These are phyloP conservation scores for Artibeus lituratus DNA, from an alignment of 2,797 vertebrate species.

Conservation along the genomic window DNA sequence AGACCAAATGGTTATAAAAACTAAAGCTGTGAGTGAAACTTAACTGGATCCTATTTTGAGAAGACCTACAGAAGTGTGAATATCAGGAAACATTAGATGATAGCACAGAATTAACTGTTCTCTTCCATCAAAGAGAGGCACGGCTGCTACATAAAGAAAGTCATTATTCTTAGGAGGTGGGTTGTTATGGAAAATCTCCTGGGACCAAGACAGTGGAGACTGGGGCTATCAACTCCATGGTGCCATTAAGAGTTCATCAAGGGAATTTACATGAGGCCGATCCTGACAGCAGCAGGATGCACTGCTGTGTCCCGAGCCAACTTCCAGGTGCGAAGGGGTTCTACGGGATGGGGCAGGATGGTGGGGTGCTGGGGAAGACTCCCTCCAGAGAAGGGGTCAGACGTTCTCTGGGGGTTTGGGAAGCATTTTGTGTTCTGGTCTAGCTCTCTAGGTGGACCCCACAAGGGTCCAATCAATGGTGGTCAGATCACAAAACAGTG, in stretches of 20 bases:
- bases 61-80: background rate
- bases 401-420: background rate
- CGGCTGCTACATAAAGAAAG: accelerated
- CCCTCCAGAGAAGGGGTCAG: background rate
- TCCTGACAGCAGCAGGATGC: background rate
- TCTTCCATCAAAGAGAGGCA: accelerated
- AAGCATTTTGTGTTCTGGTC: background rate
- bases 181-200: background rate
- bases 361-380: background rate
- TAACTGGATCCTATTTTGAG: background rate
- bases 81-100: accelerated
- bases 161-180: background rate
- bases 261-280: background rate
- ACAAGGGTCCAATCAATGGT: background rate
- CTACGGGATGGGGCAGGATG: background rate
- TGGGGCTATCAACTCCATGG: background rate
- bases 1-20: background rate
- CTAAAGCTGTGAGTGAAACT: background rate
- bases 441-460: background rate
- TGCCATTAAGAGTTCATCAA: too few relatives aligned
- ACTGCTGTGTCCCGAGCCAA: background rate
- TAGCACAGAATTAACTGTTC: too few relatives aligned
- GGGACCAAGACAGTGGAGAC: background rate
- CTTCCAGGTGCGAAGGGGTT: too few relatives aligned
- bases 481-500: background rate